Evolutionary conservation across 1,140 invertebrate species (phyloP).

Genomic region (Calliopsis andreniformis): DNA sequence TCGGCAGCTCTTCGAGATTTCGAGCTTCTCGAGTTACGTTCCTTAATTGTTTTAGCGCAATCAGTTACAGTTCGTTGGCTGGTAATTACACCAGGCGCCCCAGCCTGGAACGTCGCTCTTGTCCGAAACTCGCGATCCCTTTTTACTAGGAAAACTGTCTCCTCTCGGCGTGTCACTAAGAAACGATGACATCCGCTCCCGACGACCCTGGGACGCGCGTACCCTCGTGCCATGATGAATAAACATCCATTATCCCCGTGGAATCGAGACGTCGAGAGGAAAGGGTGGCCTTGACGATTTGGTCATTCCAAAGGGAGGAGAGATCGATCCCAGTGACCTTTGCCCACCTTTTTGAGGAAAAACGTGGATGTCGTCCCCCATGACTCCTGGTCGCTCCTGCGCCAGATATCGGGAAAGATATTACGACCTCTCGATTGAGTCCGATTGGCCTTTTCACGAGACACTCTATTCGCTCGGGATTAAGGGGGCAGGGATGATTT

Average conservation of each 20-base stretch:
- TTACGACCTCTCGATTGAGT: conserved; percentile 68
- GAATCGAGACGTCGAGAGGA: background rate
- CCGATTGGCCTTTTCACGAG: conserved; percentile 66
- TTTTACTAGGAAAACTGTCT: conserved; percentile 26
- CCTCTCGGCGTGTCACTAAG: conserved; percentile 15
- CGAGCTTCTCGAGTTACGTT: conserved; percentile 55
- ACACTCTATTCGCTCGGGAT: conserved; percentile 53
- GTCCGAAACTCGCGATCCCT: conserved; percentile 9
- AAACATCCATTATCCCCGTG: conserved; percentile 58
- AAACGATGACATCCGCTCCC: conserved; percentile 31
- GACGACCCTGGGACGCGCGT: background rate
- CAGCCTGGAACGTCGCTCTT: background rate
- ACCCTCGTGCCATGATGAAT: conserved; percentile 41
- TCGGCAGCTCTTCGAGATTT: conserved; percentile 31
- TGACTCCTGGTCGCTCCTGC: conserved; percentile 56
- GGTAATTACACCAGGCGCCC: conserved; percentile 44
- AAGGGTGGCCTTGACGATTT: conserved; percentile 30
- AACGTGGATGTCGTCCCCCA: conserved; percentile 36
- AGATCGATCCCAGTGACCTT: conserved; percentile 63
- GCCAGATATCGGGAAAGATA: conserved; percentile 64
- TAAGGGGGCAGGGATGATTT: conserved; percentile 62
- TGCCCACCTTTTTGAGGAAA: conserved; percentile 33
- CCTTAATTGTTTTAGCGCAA: conserved; percentile 60
- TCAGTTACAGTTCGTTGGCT: conserved; percentile 59
- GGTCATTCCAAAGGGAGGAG: conserved; percentile 55